These are phyloP conservation scores for Heteromormyrus szaboi DNA, from an alignment of 2,797 vertebrate species.

Conservation along the genomic window DNA sequence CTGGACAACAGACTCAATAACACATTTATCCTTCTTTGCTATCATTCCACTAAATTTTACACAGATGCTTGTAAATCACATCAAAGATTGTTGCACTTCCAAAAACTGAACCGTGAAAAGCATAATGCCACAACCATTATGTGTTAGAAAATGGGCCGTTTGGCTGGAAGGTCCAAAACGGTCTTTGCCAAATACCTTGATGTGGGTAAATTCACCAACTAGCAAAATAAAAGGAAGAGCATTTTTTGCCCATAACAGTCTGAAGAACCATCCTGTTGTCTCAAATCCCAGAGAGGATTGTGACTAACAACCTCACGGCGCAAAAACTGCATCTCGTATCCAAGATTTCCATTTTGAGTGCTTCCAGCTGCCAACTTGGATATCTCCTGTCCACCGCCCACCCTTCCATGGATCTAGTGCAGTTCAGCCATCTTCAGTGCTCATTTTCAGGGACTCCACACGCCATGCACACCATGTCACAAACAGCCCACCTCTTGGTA, in stretches of 20 bases:
- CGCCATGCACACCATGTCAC: background rate
- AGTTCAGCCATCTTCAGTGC: background rate
- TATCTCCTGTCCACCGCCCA: background rate
- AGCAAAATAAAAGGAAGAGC: constrained; percentile 1
- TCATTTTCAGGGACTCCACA: background rate
- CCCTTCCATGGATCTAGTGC: background rate
- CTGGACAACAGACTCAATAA: constrained; percentile 7
- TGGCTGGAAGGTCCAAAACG: background rate
- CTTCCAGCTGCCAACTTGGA: constrained; percentile 1
- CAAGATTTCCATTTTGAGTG: background rate
- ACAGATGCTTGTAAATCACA: background rate
- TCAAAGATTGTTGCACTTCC: constrained; percentile 1
- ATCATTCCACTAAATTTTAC: background rate
- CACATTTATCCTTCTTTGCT: background rate
- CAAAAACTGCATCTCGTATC: background rate
- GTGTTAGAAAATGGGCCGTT: background rate
- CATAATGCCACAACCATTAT: background rate
- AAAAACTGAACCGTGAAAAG: background rate
- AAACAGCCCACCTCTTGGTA: background rate
- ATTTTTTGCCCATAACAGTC: background rate
- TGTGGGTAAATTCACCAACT: background rate
- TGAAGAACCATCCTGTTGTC: background rate
- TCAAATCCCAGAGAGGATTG: background rate
- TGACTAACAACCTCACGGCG: background rate
- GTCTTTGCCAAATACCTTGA: background rate